Percentiles rank a stretch among this genome's conserved stretches.
Evolutionary conservation across 2,888 invertebrate genomes (phyloP).

Genomic region (Anthophora plumipes): DNA sequence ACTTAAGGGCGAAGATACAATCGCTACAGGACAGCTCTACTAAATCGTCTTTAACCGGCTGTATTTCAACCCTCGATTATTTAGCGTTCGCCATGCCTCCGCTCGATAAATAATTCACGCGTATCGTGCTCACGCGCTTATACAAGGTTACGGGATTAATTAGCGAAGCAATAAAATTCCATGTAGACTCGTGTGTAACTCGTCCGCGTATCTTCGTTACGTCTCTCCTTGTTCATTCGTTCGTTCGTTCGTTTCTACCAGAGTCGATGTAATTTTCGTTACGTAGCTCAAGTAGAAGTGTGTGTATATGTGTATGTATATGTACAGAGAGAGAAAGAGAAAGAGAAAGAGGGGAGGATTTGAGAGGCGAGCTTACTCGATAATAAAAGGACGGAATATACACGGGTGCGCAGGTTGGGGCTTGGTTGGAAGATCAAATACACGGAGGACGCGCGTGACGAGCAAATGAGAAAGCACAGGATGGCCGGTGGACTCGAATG

Average conservation of each 20-base stretch:
- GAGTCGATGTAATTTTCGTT: conserved; percentile 52
- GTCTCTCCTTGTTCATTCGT: background rate
- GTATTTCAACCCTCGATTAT: conserved; percentile 23
- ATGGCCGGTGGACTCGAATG: background rate
- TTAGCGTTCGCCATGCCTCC: background rate
- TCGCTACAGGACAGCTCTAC: conserved; percentile 4
- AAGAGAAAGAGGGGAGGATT: too few species aligned
- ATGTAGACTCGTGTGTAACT: background rate
- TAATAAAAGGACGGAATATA: conserved; percentile 55
- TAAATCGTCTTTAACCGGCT: conserved; percentile 25
- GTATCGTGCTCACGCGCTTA: background rate
- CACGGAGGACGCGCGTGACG: conserved; percentile 30
- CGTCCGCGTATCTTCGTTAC: conserved; percentile 30
- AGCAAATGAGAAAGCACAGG: conserved; percentile 35
- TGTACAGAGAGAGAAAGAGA: too few species aligned
- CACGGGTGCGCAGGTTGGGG: background rate
- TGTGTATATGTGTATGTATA: too few species aligned
- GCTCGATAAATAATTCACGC: conserved; percentile 32
- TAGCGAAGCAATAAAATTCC: conserved; percentile 23
- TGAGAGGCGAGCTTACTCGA: too few species aligned
- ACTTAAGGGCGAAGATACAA: conserved; percentile 5
- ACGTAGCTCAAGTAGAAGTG: background rate
- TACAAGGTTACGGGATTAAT: conserved; percentile 25
- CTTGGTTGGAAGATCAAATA: conserved; percentile 35
- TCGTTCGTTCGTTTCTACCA: too few species aligned